These are phyloP conservation scores for Eunapius fragilis DNA, from an alignment of 37 sponge, comb jelly and placozoan genomes.

Conservation along the genomic window DNA sequence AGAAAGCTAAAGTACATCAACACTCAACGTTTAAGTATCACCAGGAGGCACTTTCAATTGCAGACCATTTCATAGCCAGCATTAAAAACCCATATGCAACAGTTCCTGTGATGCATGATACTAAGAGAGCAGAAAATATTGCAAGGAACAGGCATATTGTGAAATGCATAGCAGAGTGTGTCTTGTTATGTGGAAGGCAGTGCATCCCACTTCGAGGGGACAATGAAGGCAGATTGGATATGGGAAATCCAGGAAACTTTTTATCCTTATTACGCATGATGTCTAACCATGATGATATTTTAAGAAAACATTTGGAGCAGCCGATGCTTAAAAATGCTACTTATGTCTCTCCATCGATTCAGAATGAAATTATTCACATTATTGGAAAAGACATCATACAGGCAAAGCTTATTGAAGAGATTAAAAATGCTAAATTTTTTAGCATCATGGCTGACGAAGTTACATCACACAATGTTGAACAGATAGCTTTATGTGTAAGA, in stretches of 20 bases:
- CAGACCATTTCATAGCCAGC: neutral
- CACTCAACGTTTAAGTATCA: constrained; percentile 4
- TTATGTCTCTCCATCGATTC: constrained; percentile 2
- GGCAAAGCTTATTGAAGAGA: neutral
- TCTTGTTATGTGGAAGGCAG: constrained; percentile 38
- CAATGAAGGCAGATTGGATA: constrained; percentile 11
- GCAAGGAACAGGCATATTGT: neutral
- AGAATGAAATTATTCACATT: neutral
- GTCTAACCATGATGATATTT: constrained; percentile 11
- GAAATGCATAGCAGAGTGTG: constrained; percentile 2
- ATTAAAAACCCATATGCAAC: constrained; percentile 14
- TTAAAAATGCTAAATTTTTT: neutral
- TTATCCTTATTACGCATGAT: constrained; percentile 12
- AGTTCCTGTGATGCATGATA: neutral
- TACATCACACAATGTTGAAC: constrained; percentile 45
- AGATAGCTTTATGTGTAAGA: constrained; percentile 29
- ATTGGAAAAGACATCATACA: constrained; percentile 10
- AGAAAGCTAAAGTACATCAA: neutral
- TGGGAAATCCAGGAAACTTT: constrained; percentile 42
- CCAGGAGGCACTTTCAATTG: neutral
- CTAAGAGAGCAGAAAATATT: neutral
- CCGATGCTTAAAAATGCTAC: constrained; percentile 14
- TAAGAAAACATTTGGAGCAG: constrained; percentile 8
- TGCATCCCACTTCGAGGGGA: constrained; percentile 44
- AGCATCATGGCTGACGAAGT: constrained; percentile 40